A percentile compares a stretch with the other conserved stretches of the same genome.
phyloP scores from a whole-genome alignment of 30 jellyfish, hydroid and myxozoan genomes.

The Morbakka virulenta region DNA sequence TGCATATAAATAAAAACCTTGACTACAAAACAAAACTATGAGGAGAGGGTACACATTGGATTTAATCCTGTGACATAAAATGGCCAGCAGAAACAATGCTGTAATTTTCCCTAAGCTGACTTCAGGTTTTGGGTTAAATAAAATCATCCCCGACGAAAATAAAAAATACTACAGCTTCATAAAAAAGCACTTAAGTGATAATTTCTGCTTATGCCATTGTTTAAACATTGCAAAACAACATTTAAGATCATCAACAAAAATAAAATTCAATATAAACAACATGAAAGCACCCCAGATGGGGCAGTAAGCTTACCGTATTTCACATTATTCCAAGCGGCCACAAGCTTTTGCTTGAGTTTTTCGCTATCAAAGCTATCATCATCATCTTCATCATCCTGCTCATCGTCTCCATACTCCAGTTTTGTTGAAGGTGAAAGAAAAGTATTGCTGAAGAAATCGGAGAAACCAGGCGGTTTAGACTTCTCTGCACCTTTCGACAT shows the following conservation, averaged over 20 bases:
- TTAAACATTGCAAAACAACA: no score
- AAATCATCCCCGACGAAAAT: no score
- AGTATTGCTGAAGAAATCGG: not conserved
- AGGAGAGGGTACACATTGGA: no score
- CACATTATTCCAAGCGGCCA: conserved; percentile 94
- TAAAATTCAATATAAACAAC: not conserved
- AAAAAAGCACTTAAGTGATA: no score
- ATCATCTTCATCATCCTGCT: conserved; percentile 55
- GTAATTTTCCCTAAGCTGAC: no score
- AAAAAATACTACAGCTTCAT: no score
- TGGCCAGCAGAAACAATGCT: no score
- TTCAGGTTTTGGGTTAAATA: no score
- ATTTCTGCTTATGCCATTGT: no score
- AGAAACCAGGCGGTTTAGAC: not conserved
- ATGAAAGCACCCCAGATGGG: not conserved
- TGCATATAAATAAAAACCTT: no score
- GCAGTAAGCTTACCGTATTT: conserved; percentile 88
- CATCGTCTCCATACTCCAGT: not conserved
- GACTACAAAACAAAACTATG: no score
- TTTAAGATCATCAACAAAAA: not conserved
- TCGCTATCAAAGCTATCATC: conserved; percentile 62
- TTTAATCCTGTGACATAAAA: no score
- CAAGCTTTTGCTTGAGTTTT: conserved; percentile 47
- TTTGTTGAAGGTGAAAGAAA: not conserved
- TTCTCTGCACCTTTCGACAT: not conserved